Percentiles rank a stretch among this genome's conserved stretches.
Evolutionary conservation across 2,797 vertebrate species (phyloP).

Genomic region (Champsocephalus esox): DNA sequence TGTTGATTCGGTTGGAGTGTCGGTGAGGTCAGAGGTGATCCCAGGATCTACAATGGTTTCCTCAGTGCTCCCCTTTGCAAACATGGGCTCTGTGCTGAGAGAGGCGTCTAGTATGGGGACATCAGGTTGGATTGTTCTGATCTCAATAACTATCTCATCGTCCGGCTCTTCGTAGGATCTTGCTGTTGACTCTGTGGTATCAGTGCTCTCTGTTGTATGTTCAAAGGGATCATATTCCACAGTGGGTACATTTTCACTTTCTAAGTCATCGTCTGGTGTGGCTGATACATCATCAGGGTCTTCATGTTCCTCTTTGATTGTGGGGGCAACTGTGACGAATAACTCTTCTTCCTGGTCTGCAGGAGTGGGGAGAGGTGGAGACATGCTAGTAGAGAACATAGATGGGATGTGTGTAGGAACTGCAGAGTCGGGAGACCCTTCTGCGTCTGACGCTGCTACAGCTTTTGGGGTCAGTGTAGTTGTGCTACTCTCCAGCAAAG

Average conservation of each 20-base stretch:
- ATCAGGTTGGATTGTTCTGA: slow-evolving; percentile 78
- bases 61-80: slow-evolving; percentile 68
- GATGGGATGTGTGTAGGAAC: slow-evolving; percentile 64
- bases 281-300: slow-evolving; percentile 32
- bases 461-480: slow-evolving; percentile 33
- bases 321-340: slow-evolving; percentile 61
- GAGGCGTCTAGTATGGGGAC: slow-evolving; percentile 72
- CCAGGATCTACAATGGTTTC: slow-evolving; percentile 67
- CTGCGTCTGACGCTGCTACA: slow-evolving; percentile 42
- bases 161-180: slow-evolving; percentile 54
- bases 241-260: slow-evolving; percentile 22
- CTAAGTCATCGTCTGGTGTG: slow-evolving; percentile 54
- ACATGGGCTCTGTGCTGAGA: slow-evolving; percentile 74
- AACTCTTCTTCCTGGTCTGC: slow-evolving; percentile 67
- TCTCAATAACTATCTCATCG: slow-evolving; percentile 71
- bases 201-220: slow-evolving; percentile 18
- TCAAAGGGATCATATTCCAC: slow-evolving; percentile 29
- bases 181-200: slow-evolving; percentile 8
- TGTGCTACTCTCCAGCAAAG: slow-evolving; percentile 58
- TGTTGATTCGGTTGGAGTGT: slow-evolving; percentile 46
- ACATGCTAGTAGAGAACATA: slow-evolving; percentile 88
- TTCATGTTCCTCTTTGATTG: slow-evolving; percentile 60
- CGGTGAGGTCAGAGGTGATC: slow-evolving; percentile 46
- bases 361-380: slow-evolving; percentile 65
- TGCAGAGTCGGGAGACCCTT: slow-evolving; percentile 38